A percentile compares a stretch with the other conserved stretches of the same genome.
Evolutionary conservation across 2,888 invertebrate genomes (phyloP).

Genomic region (Alviniconcha strummeri): DNA sequence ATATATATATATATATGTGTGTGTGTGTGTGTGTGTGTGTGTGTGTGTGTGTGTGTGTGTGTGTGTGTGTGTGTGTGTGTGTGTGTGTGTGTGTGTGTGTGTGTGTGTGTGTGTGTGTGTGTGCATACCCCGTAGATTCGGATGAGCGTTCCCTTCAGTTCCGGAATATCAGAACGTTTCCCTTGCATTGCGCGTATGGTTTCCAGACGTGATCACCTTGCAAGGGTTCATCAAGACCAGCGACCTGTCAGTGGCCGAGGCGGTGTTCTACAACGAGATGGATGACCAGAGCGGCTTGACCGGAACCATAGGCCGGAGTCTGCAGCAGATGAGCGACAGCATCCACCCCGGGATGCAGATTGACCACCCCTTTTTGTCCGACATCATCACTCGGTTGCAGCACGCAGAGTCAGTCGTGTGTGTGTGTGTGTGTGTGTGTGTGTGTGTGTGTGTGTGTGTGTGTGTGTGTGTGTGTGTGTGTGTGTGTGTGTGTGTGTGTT

Average conservation of each 20-base stretch:
- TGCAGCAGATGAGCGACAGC: conserved; percentile 41
- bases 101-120: too few relatives aligned
- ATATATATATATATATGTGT: too few relatives aligned
- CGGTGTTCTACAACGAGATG: conserved; percentile 52
- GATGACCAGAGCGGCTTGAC: conserved; percentile 36
- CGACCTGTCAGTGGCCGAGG: conserved; percentile 35
- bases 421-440: not conserved
- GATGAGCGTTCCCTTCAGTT: too few relatives aligned
- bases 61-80: too few relatives aligned
- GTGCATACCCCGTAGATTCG: too few relatives aligned
- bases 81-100: too few relatives aligned
- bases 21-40: too few relatives aligned
- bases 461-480: not conserved
- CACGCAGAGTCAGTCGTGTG: conserved; percentile 43
- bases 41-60: too few relatives aligned
- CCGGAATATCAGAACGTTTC: too few relatives aligned
- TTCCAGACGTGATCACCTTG: conserved; percentile 56
- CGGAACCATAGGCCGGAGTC: conserved; percentile 29
- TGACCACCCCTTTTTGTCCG: conserved; percentile 34
- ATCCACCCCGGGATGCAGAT: conserved; percentile 29
- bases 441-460: not conserved
- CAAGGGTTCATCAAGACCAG: conserved; percentile 50
- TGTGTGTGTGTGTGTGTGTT: not conserved
- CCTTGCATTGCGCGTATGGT: not conserved
- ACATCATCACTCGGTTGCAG: conserved; percentile 45